Evolutionary conservation across 1,140 invertebrate species (phyloP).

Genomic region (Mylabris phalerata): DNA sequence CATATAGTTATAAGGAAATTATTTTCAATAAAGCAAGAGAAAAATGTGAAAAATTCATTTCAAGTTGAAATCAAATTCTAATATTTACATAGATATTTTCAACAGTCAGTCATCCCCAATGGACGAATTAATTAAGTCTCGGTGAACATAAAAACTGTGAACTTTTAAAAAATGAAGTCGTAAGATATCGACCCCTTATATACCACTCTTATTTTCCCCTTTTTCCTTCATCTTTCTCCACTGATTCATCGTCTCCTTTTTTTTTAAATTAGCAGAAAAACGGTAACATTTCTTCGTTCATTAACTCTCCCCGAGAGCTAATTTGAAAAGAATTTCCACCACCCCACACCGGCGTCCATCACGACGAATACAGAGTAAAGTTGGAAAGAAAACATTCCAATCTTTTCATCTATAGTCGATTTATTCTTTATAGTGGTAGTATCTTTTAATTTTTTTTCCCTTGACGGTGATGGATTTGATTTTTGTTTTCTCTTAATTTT

Average conservation of each 20-base stretch:
- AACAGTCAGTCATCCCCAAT: constrained; percentile 29
- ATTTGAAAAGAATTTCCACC: constrained; percentile 40
- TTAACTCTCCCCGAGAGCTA: constrained; percentile 38
- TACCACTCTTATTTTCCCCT: constrained; percentile 14
- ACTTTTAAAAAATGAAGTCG: constrained; percentile 33
- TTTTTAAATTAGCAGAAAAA: constrained; percentile 39
- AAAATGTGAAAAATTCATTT: constrained; percentile 36
- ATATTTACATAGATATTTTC: constrained; percentile 29
- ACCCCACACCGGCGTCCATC: background rate
- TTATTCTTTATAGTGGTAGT: constrained; percentile 20
- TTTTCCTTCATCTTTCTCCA: constrained; percentile 4
- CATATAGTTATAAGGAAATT: constrained; percentile 6
- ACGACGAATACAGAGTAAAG: no score
- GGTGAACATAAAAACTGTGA: constrained; percentile 24
- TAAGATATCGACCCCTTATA: constrained; percentile 15
- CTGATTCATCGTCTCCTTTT: no score
- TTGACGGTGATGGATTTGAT: constrained; percentile 25
- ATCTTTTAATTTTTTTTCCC: constrained; percentile 8
- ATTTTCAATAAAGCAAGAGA: constrained; percentile 28
- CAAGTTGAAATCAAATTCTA: constrained; percentile 31
- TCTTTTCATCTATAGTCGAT: constrained; percentile 33
- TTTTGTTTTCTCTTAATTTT: constrained; percentile 14
- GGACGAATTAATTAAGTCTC: constrained; percentile 39
- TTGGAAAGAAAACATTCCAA: constrained; percentile 34
- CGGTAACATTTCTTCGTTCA: constrained; percentile 40